phyloP scores from a whole-genome alignment of 1,140 invertebrate species.

The Episyrphus balteatus region DNA sequence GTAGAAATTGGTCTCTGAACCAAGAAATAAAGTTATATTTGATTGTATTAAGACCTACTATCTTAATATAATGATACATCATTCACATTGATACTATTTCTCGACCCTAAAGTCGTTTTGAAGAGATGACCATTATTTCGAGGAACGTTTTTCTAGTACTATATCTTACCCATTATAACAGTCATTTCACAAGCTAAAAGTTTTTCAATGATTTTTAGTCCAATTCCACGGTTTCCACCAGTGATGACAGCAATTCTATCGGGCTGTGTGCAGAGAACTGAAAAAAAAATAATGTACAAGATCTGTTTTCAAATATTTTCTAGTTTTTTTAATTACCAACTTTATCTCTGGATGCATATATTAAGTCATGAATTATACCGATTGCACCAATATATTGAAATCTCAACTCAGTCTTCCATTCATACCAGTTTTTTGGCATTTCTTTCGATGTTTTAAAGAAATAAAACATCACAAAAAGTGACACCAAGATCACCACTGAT shows the following conservation, averaged over 20 bases:
- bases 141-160: no score
- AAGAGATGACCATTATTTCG: no score
- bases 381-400: constrained; percentile 43
- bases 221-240: constrained; percentile 79
- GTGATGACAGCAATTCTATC: constrained; percentile 74
- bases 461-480: constrained; percentile 11
- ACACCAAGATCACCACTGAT: no score
- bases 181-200: constrained; percentile 68
- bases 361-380: constrained; percentile 42
- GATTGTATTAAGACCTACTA: no score
- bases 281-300: constrained; percentile 21
- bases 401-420: constrained; percentile 40
- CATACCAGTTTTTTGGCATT: constrained; percentile 32
- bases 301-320: constrained; percentile 1
- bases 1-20: no score
- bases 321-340: constrained; percentile 35
- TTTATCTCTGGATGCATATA: constrained; percentile 38
- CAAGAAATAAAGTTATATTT: no score
- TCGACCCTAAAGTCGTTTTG: no score
- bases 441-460: constrained; percentile 33
- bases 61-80: no score
- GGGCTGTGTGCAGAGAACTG: constrained; percentile 45
- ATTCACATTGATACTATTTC: no score
- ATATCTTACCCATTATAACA: constrained; percentile 64
- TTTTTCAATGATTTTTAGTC: constrained; percentile 65